A percentile compares a stretch with the other conserved stretches of the same genome.
Evolutionary conservation across 2,888 invertebrate species (phyloP).

Genomic region (Pyrrhosoma nymphula): DNA sequence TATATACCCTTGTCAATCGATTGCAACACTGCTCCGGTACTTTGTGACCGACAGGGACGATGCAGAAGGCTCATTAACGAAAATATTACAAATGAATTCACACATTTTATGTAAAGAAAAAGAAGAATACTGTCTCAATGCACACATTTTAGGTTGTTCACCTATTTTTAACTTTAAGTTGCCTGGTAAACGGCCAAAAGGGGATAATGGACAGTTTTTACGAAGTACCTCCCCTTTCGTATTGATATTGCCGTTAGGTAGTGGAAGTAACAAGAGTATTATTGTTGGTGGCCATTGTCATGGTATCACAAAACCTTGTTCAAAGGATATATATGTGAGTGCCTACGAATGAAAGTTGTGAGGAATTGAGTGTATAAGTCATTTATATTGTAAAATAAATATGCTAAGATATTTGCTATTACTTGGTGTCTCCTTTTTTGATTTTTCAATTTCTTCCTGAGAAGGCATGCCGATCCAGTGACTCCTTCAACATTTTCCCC

Average conservation of each 20-base stretch:
- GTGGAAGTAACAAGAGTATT: not conserved
- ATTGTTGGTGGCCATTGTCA: conserved; percentile 13
- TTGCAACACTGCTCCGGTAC: not conserved
- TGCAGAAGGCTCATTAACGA: not conserved
- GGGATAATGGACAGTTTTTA: conserved; percentile 57
- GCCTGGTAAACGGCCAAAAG: not conserved
- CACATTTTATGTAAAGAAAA: not conserved
- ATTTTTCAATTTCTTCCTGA: too few species aligned
- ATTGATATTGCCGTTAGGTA: not conserved
- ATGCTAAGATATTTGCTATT: conserved; percentile 67
- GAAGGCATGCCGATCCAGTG: too few species aligned
- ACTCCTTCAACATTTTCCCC: too few species aligned
- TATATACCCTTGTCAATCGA: not conserved
- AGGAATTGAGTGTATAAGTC: conserved; percentile 64
- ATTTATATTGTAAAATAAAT: conserved; percentile 67
- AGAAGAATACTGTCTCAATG: not conserved
- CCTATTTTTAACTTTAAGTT: not conserved
- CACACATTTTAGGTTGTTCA: not conserved
- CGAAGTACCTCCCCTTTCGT: conserved; percentile 57
- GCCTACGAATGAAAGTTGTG: conserved; percentile 64
- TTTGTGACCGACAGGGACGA: not conserved
- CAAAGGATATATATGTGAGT: conserved; percentile 60
- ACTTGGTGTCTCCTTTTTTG: not conserved
- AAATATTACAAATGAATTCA: not conserved
- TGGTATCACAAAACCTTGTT: conserved; percentile 35